These are phyloP conservation scores for Podilymbus podiceps DNA, from an alignment of 2,113 vertebrate genomes.

Conservation along the genomic window DNA sequence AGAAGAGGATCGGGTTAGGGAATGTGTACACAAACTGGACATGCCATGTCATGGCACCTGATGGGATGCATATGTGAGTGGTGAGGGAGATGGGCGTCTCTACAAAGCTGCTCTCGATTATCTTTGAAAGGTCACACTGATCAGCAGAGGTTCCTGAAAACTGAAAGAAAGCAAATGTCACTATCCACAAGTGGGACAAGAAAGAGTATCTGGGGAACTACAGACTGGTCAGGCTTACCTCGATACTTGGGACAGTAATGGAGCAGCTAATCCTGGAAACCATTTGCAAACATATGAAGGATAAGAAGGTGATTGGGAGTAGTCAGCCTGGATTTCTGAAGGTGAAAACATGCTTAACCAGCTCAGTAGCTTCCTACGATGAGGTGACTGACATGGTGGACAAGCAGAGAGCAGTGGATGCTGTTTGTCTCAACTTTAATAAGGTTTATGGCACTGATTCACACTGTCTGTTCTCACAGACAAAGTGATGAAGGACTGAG, in stretches of 20 bases:
- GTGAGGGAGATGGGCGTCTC: neutral
- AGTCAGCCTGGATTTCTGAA: neutral
- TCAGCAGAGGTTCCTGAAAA: neutral
- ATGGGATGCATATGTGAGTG: neutral
- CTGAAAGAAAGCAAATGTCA: neutral
- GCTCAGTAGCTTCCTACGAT: neutral
- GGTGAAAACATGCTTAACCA: neutral
- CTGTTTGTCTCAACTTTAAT: neutral
- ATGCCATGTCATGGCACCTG: neutral
- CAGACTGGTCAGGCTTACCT: neutral
- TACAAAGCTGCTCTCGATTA: neutral
- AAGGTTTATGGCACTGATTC: neutral
- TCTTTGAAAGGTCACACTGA: neutral
- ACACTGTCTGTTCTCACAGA: neutral
- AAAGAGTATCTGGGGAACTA: neutral
- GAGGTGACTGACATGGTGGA: neutral
- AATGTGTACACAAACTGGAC: neutral
- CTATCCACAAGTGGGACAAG: neutral
- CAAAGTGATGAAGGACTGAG: neutral
- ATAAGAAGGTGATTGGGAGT: neutral
- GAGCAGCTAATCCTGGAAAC: neutral
- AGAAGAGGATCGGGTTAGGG: neutral
- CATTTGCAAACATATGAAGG: neutral
- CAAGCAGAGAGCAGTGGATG: neutral
- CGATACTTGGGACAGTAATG: neutral